Percentiles rank a stretch among this genome's conserved stretches.
Conservation (phyloP, 2,113 vertebrate species). For the Hippoglossus stenolepis region DNA sequence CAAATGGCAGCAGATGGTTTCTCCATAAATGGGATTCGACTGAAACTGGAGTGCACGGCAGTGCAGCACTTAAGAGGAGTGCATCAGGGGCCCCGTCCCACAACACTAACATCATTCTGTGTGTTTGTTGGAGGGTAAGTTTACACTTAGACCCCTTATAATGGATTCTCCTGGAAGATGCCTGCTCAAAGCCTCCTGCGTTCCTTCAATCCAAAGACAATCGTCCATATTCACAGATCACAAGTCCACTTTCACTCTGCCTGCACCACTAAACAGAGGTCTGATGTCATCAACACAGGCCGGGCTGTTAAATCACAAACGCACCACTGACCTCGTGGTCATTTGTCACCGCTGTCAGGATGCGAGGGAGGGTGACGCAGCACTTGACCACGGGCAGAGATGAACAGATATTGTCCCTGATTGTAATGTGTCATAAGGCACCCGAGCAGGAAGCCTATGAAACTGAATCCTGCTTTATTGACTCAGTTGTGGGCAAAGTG, state of each 20-base stretch:
- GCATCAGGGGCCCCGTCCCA: conserved; percentile 45
- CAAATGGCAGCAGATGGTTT: conserved; percentile 76
- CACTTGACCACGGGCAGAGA: conserved; percentile 14
- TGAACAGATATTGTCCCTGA: conserved; percentile 11
- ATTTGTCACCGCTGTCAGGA: conserved; percentile 50
- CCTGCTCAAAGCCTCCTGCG: conserved; percentile 13
- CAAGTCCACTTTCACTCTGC: conserved; percentile 56
- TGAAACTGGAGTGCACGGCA: conserved; percentile 59
- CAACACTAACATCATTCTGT: conserved; percentile 47
- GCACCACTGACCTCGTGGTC: conserved; percentile 27
- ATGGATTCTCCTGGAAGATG: conserved; percentile 6
- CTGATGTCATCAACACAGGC: conserved; percentile 51
- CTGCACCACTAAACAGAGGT: neutral
- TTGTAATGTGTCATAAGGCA: conserved; percentile 21
- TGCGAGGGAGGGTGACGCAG: conserved; percentile 32
- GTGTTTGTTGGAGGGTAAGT: neutral
- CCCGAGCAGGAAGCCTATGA: neutral
- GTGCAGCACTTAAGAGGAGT: conserved; percentile 27
- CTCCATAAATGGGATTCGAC: conserved; percentile 57
- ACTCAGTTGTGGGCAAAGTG: conserved; percentile 7
- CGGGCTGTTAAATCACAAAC: conserved; percentile 33
- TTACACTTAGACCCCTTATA: no score
- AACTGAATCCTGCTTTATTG: conserved; percentile 26
- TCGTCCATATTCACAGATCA: conserved; percentile 10
- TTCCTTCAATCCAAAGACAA: conserved; percentile 12